phyloP scores from a whole-genome alignment of 92 coral and sea anemone species.

The Porites cylindrica region DNA sequence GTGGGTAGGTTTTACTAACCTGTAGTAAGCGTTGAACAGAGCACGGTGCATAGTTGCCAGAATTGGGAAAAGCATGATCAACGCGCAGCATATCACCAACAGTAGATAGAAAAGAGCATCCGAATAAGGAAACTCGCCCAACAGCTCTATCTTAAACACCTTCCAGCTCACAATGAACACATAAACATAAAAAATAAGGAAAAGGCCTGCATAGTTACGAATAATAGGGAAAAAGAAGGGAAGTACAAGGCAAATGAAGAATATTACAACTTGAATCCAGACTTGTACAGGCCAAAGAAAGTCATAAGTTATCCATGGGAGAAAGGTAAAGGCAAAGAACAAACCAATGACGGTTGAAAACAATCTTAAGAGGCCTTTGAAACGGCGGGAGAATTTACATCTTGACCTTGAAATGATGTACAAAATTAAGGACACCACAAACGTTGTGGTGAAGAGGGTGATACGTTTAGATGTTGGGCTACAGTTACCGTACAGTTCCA shows the following conservation, averaged over 20 bases:
- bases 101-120: conserved; percentile 34
- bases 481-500: conserved; percentile 22
- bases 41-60: conserved; percentile 27
- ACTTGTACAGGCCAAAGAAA: conserved; percentile 16
- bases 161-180: conserved; percentile 25
- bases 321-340: conserved; percentile 2
- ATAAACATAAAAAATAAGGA: conserved; percentile 33
- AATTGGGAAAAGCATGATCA: conserved; percentile 17
- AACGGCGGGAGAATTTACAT: background rate
- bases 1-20: conserved; percentile 5
- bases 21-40: conserved; percentile 41
- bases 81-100: conserved; percentile 3
- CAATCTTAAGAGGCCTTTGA: background rate
- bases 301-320: conserved; percentile 35
- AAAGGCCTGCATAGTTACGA: conserved; percentile 38
- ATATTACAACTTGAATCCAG: conserved; percentile 19
- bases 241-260: conserved; percentile 18
- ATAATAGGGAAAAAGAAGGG: conserved; percentile 41
- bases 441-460: background rate
- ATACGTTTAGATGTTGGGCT: background rate
- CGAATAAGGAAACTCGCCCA: conserved; percentile 27
- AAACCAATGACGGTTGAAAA: background rate
- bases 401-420: conserved; percentile 21
- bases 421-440: background rate
- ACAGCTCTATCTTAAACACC: conserved; percentile 32